phyloP scores from a whole-genome alignment of 2,888 invertebrate species.

The Netelia virgata region DNA sequence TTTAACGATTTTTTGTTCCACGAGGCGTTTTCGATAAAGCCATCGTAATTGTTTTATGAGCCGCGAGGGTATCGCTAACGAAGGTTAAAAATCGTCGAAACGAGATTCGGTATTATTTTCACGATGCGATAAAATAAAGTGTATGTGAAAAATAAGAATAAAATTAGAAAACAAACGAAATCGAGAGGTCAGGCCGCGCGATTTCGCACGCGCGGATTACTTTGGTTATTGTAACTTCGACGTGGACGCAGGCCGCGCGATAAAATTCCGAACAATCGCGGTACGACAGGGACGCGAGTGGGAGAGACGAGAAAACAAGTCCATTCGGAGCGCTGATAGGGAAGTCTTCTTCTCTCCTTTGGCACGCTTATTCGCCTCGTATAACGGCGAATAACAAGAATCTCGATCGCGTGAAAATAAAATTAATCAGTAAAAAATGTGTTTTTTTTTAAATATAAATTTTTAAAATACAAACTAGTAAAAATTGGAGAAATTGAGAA shows the following conservation, averaged over 20 bases:
- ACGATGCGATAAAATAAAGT: not conserved
- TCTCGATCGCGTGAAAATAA: slow-evolving; percentile 47
- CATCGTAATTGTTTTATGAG: not conserved
- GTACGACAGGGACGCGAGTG: slow-evolving; percentile 4
- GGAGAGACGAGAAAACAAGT: slow-evolving; percentile 33
- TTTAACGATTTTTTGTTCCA: too few relatives aligned
- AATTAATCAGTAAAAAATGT: not conserved
- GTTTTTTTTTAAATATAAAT: not conserved
- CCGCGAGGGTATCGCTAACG: not conserved
- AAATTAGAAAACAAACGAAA: slow-evolving; percentile 8
- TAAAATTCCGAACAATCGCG: slow-evolving; percentile 28
- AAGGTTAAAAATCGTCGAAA: not conserved
- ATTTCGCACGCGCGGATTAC: slow-evolving; percentile 22
- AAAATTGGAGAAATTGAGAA: slow-evolving; percentile 45
- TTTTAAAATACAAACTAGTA: slow-evolving; percentile 5
- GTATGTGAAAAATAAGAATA: not conserved
- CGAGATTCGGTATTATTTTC: not conserved
- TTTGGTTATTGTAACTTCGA: not conserved
- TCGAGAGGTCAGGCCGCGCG: slow-evolving; percentile 34
- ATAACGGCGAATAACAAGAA: slow-evolving; percentile 54
- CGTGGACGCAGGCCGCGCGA: not conserved
- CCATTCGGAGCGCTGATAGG: slow-evolving; percentile 47
- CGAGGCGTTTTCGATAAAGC: not conserved
- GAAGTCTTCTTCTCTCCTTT: not conserved
- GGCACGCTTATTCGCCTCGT: slow-evolving; percentile 26